Percentiles rank a stretch among this genome's conserved stretches.
Conservation (phyloP, 2,888 invertebrate species). For the Acronicta leporina region DNA sequence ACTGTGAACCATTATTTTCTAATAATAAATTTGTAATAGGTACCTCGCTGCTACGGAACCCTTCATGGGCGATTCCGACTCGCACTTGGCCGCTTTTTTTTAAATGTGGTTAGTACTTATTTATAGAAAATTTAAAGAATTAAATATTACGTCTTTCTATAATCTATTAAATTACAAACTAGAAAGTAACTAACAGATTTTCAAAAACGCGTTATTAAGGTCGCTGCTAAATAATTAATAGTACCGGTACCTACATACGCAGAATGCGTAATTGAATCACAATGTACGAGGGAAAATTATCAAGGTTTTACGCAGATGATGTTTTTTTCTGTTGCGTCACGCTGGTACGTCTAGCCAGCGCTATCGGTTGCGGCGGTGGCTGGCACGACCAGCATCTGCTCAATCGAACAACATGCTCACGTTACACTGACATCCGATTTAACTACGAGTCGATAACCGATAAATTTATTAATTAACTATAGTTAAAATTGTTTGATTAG, state of each 20-base stretch:
- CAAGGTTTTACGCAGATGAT: constrained; percentile 47
- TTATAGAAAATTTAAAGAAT: no score
- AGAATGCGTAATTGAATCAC: constrained; percentile 45
- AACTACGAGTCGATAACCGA: constrained; percentile 45
- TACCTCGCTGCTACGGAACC: no score
- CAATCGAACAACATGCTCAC: constrained; percentile 49
- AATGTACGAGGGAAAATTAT: constrained; percentile 40
- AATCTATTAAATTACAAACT: no score
- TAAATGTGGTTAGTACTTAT: no score
- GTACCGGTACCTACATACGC: constrained; percentile 26
- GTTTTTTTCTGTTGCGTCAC: constrained; percentile 54
- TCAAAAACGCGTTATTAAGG: no score
- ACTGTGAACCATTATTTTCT: no score
- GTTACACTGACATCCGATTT: constrained; percentile 63
- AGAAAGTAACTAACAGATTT: no score
- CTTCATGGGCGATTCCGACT: no score
- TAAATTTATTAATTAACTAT: constrained; percentile 18
- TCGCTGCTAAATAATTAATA: no score
- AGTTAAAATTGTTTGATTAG: constrained; percentile 4
- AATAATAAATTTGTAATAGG: no score
- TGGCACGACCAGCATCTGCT: constrained; percentile 83
- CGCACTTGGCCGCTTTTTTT: no score
- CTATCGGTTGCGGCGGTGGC: constrained; percentile 69
- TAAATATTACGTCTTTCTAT: no score
- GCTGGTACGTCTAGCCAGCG: constrained; percentile 61